phyloP scores from a whole-genome alignment of 2,797 vertebrate species.

The Carduelis carduelis region DNA sequence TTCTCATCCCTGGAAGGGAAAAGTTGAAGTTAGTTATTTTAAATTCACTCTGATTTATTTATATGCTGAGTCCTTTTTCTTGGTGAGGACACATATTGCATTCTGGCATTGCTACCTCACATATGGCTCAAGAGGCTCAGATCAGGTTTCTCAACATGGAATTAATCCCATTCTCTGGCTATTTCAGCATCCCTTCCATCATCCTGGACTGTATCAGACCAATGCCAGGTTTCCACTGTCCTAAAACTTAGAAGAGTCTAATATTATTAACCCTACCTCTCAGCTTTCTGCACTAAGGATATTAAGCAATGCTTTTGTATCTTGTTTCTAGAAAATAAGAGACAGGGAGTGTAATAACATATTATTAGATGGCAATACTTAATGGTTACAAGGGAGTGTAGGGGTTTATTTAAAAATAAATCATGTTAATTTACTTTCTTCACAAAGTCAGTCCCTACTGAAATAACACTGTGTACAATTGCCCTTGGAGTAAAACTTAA shows the following conservation, averaged over 20 bases:
- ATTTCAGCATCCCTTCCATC: conserved; percentile 38
- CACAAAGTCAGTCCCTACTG: neutral
- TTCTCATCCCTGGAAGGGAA: conserved; percentile 5
- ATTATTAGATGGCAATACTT: neutral
- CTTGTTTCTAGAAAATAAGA: neutral
- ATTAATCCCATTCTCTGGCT: conserved; percentile 40
- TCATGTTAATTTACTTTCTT: neutral
- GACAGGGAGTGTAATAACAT: neutral
- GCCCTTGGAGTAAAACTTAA: neutral
- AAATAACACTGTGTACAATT: neutral
- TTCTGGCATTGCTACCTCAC: conserved; percentile 27
- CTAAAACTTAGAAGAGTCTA: neutral
- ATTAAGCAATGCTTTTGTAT: neutral
- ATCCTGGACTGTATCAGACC: neutral
- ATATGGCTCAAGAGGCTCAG: conserved; percentile 7
- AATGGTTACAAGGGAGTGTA: neutral
- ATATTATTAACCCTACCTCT: neutral
- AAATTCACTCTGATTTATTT: conserved; percentile 27
- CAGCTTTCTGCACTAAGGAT: neutral
- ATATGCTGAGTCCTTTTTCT: conserved; percentile 8
- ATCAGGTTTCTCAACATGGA: conserved; percentile 41
- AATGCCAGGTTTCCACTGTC: conserved; percentile 44
- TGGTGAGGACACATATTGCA: neutral
- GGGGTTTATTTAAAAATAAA: neutral
- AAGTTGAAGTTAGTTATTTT: neutral